Conservation (phyloP, 2,888 invertebrate species). For the Sphecodes monilicornis region DNA sequence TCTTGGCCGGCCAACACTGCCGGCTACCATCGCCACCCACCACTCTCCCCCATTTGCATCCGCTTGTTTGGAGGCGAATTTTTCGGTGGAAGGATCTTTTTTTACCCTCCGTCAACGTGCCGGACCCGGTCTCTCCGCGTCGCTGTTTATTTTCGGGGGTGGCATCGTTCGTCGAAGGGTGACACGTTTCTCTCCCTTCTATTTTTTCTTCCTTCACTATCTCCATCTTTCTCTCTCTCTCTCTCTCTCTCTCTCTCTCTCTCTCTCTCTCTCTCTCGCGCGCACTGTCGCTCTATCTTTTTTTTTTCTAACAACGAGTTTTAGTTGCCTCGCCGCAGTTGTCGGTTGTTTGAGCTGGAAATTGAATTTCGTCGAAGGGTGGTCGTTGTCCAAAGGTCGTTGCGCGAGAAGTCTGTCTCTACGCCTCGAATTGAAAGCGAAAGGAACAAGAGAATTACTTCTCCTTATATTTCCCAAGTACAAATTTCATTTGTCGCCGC, state of each 20-base stretch:
- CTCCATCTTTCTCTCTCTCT: background rate
- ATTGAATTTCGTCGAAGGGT: conserved; percentile 19
- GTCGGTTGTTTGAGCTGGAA: conserved; percentile 6
- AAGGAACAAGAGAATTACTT: conserved; percentile 11
- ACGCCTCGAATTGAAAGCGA: conserved; percentile 2
- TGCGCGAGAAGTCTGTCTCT: background rate
- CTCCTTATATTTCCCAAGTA: conserved; percentile 1
- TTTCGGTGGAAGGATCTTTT: conserved; percentile 46
- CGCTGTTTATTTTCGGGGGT: conserved; percentile 50
- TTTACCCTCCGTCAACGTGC: conserved; percentile 36
- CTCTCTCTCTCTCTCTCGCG: background rate
- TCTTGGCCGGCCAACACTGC: conserved; percentile 67
- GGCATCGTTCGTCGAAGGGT: conserved; percentile 14
- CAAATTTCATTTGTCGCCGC: background rate
- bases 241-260: conserved; percentile 23
- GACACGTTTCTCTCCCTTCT: conserved; percentile 31
- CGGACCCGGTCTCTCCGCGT: conserved; percentile 30
- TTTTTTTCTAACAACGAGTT: conserved; percentile 20
- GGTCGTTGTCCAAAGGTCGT: conserved; percentile 17
- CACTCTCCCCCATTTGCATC: conserved; percentile 61
- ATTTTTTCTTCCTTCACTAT: conserved; percentile 29
- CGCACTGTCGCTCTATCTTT: conserved; percentile 14
- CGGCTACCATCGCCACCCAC: conserved; percentile 53
- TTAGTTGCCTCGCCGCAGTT: conserved; percentile 11
- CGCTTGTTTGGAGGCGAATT: conserved; percentile 64